Conservation (phyloP, 2,797 vertebrate genomes). For the Meda fulgida region DNA sequence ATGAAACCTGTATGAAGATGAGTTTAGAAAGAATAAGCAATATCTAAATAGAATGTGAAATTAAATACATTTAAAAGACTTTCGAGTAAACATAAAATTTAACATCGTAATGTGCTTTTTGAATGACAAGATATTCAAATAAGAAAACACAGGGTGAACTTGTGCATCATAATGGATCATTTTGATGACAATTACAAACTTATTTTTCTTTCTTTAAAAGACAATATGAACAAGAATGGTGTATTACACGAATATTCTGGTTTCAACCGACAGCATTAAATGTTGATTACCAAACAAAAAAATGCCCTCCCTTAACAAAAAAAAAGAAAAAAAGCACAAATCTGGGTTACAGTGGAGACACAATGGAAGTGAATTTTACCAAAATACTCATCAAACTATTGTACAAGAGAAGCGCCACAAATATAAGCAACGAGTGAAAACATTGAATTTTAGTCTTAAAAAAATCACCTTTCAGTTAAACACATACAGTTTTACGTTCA, state of each 20-base stretch:
- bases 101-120: background rate
- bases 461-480: background rate
- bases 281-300: background rate
- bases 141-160: background rate
- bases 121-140: background rate
- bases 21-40: background rate
- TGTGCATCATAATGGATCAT: background rate
- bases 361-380: background rate
- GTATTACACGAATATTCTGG: background rate
- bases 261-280: background rate
- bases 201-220: background rate
- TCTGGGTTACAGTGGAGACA: background rate
- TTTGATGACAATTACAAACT: background rate
- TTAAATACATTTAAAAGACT: too few relatives aligned
- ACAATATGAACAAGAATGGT: background rate
- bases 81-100: background rate
- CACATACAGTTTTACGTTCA: background rate
- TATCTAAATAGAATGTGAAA: background rate
- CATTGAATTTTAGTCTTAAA: too few relatives aligned
- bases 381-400: background rate
- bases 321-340: background rate
- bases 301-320: background rate
- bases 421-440: background rate
- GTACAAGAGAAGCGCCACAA: background rate
- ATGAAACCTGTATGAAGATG: background rate